These are phyloP conservation scores for Cotesia vestalis DNA, from an alignment of 1,140 invertebrate species.

Conservation along the genomic window DNA sequence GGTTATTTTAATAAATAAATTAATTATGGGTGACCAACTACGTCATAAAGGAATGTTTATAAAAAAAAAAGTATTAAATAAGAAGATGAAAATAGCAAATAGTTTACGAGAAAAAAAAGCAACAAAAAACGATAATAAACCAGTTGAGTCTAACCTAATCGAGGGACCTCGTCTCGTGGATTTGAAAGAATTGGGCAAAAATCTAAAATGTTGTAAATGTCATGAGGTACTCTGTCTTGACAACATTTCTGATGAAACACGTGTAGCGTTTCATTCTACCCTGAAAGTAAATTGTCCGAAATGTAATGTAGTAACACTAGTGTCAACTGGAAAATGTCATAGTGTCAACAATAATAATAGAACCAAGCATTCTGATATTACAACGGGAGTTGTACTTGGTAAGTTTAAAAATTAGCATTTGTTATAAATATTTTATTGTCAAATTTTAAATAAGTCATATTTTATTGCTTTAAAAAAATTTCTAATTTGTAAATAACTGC, in stretches of 20 bases:
- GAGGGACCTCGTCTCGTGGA: conserved; percentile 22
- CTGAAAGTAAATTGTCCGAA: conserved; percentile 10
- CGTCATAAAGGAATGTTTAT: conserved; percentile 26
- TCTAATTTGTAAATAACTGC: neutral
- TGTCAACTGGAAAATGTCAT: conserved; percentile 27
- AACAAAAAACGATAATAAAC: neutral
- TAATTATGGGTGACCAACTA: too few species aligned
- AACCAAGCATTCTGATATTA: conserved; percentile 23
- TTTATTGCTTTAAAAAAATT: neutral
- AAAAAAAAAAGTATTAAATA: conserved; percentile 20
- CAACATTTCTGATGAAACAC: conserved; percentile 17
- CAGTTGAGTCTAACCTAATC: conserved; percentile 8
- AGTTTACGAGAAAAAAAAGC: conserved; percentile 12
- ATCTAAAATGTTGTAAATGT: conserved; percentile 31
- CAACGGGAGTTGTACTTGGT: conserved; percentile 28
- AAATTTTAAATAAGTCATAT: too few species aligned
- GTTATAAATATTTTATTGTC: too few species aligned
- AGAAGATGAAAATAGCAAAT: conserved; percentile 15
- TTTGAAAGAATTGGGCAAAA: conserved; percentile 29
- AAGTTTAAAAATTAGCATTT: conserved; percentile 17
- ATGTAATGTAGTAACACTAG: conserved; percentile 18
- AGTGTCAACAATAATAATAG: conserved; percentile 11
- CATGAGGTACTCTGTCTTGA: conserved; percentile 21
- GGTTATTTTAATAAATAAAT: too few species aligned
- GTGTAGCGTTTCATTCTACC: conserved; percentile 14